These are phyloP conservation scores for Seira ritae DNA, from an alignment of 2,888 invertebrate genomes.

Conservation along the genomic window DNA sequence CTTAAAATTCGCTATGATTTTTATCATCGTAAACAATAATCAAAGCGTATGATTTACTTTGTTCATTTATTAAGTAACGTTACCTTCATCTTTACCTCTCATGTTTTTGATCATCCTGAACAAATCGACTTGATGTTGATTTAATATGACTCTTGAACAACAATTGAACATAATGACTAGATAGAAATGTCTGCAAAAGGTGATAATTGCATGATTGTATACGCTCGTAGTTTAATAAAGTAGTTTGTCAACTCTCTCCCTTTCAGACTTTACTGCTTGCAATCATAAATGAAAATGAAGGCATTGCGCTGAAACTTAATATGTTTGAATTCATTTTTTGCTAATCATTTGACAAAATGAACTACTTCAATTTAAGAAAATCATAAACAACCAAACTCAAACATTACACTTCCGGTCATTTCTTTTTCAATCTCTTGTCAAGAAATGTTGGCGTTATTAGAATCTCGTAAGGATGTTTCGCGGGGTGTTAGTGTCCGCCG, in stretches of 20 bases:
- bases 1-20: too few relatives aligned
- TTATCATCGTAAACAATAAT: too few relatives aligned
- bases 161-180: background rate
- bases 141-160: conserved; percentile 12
- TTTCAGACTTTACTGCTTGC: background rate
- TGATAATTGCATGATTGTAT: conserved; percentile 3
- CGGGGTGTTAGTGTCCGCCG: background rate
- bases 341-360: background rate
- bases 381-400: background rate
- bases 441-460: background rate
- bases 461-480: background rate
- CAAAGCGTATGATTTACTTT: too few relatives aligned
- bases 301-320: too few relatives aligned
- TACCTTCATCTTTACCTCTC: too few relatives aligned
- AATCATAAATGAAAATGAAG: too few relatives aligned
- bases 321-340: too few relatives aligned
- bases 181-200: background rate
- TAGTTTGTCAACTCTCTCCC: background rate
- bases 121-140: background rate
- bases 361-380: conserved; percentile 2
- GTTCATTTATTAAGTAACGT: too few relatives aligned
- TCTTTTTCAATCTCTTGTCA: background rate
- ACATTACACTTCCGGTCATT: background rate
- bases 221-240: background rate
- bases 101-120: too few relatives aligned